Percentiles rank a stretch among this genome's conserved stretches.
These are phyloP conservation scores for Erpornis zantholeuca DNA, from an alignment of 2,113 vertebrate species.

Conservation along the genomic window DNA sequence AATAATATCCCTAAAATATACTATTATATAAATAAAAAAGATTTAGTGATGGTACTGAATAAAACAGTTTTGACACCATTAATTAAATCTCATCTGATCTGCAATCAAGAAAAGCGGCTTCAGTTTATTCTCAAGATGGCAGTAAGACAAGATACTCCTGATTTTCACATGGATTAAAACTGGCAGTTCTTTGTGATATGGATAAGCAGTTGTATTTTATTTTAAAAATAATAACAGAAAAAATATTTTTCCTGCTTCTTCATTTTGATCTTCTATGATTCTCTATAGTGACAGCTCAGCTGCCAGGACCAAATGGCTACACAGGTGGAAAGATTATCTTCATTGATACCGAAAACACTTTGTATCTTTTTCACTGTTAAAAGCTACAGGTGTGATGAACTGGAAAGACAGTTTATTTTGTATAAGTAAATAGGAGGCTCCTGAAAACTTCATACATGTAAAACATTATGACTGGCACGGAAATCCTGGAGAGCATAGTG, in stretches of 20 bases:
- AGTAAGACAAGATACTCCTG: background rate
- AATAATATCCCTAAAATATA: background rate
- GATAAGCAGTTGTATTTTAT: background rate
- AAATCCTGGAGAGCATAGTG: background rate
- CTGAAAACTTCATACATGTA: background rate
- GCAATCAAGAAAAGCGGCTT: background rate
- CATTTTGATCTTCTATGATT: slow-evolving; percentile 35
- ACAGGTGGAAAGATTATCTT: slow-evolving; percentile 95
- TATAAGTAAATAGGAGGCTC: background rate
- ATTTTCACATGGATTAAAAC: slow-evolving; percentile 14
- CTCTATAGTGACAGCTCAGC: slow-evolving; percentile 88
- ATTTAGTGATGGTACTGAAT: background rate
- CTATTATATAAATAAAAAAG: no score
- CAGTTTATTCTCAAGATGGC: background rate
- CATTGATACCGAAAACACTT: slow-evolving; percentile 98
- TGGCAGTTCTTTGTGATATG: background rate
- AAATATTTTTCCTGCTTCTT: background rate
- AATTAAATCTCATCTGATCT: background rate
- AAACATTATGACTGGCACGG: background rate
- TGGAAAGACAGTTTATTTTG: background rate
- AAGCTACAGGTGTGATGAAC: background rate
- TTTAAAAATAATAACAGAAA: background rate
- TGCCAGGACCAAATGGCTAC: slow-evolving; percentile 89
- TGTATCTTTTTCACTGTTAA: slow-evolving; percentile 84
- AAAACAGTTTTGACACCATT: background rate